Evolutionary conservation across 1,140 invertebrate genomes (phyloP), one percentile per base, ranked within the genome.

Genomic region (Apolygus lucorum): DNA sequence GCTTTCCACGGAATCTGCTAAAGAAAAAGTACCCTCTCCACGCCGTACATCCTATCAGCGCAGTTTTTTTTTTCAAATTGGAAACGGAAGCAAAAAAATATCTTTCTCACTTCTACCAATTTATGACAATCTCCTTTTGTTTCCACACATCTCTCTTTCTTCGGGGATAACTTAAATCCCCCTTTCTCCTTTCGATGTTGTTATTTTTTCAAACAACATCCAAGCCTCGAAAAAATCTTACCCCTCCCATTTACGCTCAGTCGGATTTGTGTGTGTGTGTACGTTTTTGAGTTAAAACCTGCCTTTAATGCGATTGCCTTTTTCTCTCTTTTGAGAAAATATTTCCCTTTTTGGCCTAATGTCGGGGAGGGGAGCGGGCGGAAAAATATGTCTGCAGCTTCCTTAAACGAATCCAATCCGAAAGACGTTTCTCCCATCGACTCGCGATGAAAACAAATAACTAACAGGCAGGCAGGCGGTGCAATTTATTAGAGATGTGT

Each of bases 101-200:
- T 49, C 34, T 49, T 49, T 49, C 34, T 49, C 34, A 49, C 34
- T 49, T 49, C 34, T 49, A n/a, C 34, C 34, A 49, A 49, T 49
- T 49, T 49, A 49, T 49, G 34, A 49, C 34, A 49, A 49, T 49
- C 34, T 49, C 34, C 34, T 49, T 49, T 49, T 49, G 34, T 49
- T 49, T 49, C 34, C 17, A 11, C 34, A 49, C 34, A 49, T 49
- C 34, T 49, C 34, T 49, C 34, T 49, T 17, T 49, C 34, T n/a
- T n/a, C n/a, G n/a, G n/a, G n/a, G n/a, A n/a, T n/a, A n/a, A n/a
- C n/a, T n/a, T n/a, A n/a, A n/a, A n/a, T n/a, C n/a, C n/a, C n/a
- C n/a, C n/a, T n/a, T n/a, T n/a, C n/a, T n/a, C n/a, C n/a, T 49
- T 17, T 49, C 34, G 8, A 17, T 8, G 34, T 17, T 17, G 8